Percentiles rank a stretch among this genome's conserved stretches.
These are phyloP conservation scores for Ivindomyrus marchei DNA, from an alignment of 2,113 vertebrate species.

Conservation along the genomic window DNA sequence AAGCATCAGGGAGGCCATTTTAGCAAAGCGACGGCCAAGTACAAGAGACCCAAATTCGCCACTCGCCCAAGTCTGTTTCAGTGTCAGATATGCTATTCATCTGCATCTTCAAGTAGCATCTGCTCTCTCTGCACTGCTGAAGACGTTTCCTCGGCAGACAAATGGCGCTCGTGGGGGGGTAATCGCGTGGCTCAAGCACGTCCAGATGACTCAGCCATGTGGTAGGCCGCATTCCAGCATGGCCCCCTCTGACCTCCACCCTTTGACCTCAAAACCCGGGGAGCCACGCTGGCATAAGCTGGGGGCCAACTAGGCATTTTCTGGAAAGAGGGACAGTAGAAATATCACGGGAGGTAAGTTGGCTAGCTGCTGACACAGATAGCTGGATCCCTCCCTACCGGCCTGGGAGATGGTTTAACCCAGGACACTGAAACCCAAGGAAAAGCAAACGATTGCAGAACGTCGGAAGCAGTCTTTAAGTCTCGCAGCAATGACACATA, in stretches of 20 bases:
- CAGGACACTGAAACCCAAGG: neutral
- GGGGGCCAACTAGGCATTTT: neutral
- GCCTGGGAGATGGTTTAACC: neutral
- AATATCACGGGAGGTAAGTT: neutral
- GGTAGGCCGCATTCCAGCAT: neutral
- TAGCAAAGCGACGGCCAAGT: neutral
- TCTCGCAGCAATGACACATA: neutral
- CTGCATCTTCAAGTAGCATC: conserved; percentile 2
- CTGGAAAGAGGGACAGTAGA: neutral
- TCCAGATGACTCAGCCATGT: conserved; percentile 3
- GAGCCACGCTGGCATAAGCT: neutral
- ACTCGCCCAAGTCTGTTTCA: neutral
- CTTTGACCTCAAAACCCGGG: neutral
- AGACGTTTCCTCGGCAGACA: conserved; percentile 1
- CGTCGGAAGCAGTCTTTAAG: neutral
- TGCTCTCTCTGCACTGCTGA: neutral
- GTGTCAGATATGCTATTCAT: neutral
- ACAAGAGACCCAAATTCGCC: neutral
- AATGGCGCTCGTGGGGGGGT: neutral
- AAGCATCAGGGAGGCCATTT: neutral
- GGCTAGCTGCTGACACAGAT: neutral
- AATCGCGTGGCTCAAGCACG: neutral
- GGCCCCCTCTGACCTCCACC: neutral
- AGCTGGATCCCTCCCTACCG: neutral
- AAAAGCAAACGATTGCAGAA: neutral